Percentiles rank a stretch among this genome's conserved stretches.
Evolutionary conservation across 2,888 invertebrate genomes (phyloP).

Genomic region (Xylocampa areola): DNA sequence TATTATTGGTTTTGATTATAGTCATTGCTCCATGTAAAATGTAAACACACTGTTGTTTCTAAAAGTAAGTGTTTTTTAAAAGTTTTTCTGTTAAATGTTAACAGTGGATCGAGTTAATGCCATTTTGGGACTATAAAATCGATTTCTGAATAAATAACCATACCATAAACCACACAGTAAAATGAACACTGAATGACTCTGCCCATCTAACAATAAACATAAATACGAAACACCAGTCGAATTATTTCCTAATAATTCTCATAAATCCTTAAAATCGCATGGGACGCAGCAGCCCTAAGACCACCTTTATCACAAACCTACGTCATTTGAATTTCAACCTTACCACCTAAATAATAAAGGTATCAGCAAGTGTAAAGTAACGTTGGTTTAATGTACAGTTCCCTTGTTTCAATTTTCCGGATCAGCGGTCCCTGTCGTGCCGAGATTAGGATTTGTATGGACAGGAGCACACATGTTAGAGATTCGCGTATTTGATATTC

Average conservation of each 20-base stretch:
- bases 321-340: constrained; percentile 22
- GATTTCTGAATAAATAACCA: no score
- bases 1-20: no score
- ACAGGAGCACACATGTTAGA: constrained; percentile 73
- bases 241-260: constrained; percentile 75
- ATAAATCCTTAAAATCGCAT: constrained; percentile 79
- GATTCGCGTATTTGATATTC: constrained; percentile 60
- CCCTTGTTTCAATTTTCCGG: constrained; percentile 87
- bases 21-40: no score
- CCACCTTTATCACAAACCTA: background rate
- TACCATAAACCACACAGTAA: no score
- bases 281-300: constrained; percentile 65
- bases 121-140: no score
- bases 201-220: constrained; percentile 44
- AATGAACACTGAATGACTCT: background rate
- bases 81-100: no score
- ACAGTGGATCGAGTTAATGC: no score
- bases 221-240: constrained; percentile 52
- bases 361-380: constrained; percentile 12
- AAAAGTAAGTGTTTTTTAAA: no score
- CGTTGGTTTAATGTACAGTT: constrained; percentile 30
- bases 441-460: constrained; percentile 69
- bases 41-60: no score
- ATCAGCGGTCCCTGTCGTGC: constrained; percentile 77
- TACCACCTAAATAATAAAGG: background rate